Base-by-base conservation (phyloP, 2,888 invertebrate species). In the Linnaemya vulpina region DNA sequence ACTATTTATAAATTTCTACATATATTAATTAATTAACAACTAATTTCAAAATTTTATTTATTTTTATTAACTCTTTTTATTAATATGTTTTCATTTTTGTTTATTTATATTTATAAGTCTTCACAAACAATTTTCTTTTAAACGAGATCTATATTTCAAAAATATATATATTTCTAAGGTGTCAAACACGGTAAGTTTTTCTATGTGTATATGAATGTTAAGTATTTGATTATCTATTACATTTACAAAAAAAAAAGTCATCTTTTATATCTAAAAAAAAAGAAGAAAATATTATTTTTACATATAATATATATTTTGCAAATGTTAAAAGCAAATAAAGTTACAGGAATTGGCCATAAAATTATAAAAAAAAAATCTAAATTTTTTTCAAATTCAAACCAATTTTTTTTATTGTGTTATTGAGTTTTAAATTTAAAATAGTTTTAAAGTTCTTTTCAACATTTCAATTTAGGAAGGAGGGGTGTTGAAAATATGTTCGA, bases 301-400 rank as follows among this genome's bases (percentile, higher is more conserved):
- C 17, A 43, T 22, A 46, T 25, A 82, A 67, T 73, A 51, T 77
- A 67, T 46, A n/a, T 30, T 58, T 70, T 79, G 20, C 17, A 55
- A 53, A 65, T 38, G n/a, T 53, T 58, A 55, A 73, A 76, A 86
- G 65, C 83, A 82, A 84, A 88, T 87, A 89, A 90, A 90, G 90
- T 85, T 85, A 90, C 90, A 90, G 90, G 89, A 91, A 90, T 91
- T 90, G 91, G 90, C 90, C 90, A 89, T 88, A 88, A 90, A 90
- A 89, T 77, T 30, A 30, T 30, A 30, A 70, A 81, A 77, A 68
- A 62, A 65, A 70, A 74, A 78, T 17, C 30, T 40, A 80, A 80
- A 46, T 46, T 60, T 68, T 78, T 70, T 77, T 83, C 46, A 81
- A 83, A 65, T 78, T 65, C 58, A 53, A 65, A 30, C 67, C 79